Base-by-base conservation (phyloP, 2,888 invertebrate genomes). In the Lasioglossum oenotherae region DNA sequence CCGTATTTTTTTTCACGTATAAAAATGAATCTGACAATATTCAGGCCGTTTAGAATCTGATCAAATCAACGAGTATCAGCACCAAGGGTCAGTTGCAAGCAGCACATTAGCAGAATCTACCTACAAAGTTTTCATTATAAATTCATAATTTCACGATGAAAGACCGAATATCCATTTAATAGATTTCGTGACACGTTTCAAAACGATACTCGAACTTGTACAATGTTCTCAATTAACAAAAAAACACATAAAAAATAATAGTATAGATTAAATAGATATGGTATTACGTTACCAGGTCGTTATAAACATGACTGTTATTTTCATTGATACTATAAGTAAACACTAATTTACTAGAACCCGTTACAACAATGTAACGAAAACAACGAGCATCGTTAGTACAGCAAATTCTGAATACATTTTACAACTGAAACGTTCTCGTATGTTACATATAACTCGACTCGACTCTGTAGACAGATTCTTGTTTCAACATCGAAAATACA, bases 381-480 rank as follows among this genome's bases (percentile, higher is more conserved):
- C 27, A 80, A 78, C 60, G 41, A 82, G 78, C 80, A 78, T 81
- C 69, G 57, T 81, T 81, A 73, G 73, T 38, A 67, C 27, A 74
- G 46, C 81, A 81, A 83, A 74, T 87, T 67, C 49, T 75, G 41
- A 75, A 35, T 74, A 79, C 57, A 71, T 74, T 41, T 14, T 77
- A 57, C 44, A 74, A 74, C n/a, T 60, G 35, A 72, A 84, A 80
- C 53, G 71, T 84, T 53, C 72, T 23, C 80, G 73, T 84, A 78
- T 38, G 76, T 86, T 84, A 81, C 78, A 81, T 19, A 80, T 71
- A 72, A 83, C 53, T 77, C 74, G 74, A 72, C 74, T 78, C 75
- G 85, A 91, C 87, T 91, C 83, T 86, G 89, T 88, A 91, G 91
- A 88, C 86, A 90, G 88, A 87, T 87, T 88, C 83, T 84, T 81